Conservation (phyloP, 1,140 invertebrate genomes). For the Calosoma granatense region DNA sequence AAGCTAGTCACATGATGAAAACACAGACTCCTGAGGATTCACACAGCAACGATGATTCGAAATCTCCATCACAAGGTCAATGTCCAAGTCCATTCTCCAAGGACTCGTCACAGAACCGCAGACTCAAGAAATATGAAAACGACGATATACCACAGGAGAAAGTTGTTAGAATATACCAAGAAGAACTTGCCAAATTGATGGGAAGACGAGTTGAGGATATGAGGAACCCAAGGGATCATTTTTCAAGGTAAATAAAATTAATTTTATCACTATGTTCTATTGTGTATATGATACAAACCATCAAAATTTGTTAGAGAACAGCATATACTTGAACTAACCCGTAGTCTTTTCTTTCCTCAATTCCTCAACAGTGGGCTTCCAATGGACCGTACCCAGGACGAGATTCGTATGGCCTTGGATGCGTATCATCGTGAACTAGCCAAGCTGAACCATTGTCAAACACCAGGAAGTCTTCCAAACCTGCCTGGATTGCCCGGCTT, state of each 20-base stretch:
- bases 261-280: neutral
- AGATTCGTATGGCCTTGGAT: constrained; percentile 78
- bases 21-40: constrained; percentile 42
- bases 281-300: neutral
- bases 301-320: constrained; percentile 42
- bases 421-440: constrained; percentile 86
- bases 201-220: constrained; percentile 62
- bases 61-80: constrained; percentile 62
- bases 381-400: constrained; percentile 69
- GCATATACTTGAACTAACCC: constrained; percentile 51
- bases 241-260: constrained; percentile 50
- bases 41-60: constrained; percentile 67
- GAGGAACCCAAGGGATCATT: constrained; percentile 54
- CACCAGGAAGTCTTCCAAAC: constrained; percentile 45
- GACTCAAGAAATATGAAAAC: constrained; percentile 78
- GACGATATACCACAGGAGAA: constrained; percentile 96
- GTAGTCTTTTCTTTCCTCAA: constrained; percentile 67
- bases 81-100: constrained; percentile 67
- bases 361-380: constrained; percentile 60
- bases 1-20: constrained; percentile 64
- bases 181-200: constrained; percentile 89
- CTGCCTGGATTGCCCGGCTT: constrained; percentile 41
- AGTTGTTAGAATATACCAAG: constrained; percentile 92
- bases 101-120: constrained; percentile 56
- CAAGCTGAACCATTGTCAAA: constrained; percentile 62